phyloP scores from a whole-genome alignment of 2,888 invertebrate species.

The Arge pagana region DNA sequence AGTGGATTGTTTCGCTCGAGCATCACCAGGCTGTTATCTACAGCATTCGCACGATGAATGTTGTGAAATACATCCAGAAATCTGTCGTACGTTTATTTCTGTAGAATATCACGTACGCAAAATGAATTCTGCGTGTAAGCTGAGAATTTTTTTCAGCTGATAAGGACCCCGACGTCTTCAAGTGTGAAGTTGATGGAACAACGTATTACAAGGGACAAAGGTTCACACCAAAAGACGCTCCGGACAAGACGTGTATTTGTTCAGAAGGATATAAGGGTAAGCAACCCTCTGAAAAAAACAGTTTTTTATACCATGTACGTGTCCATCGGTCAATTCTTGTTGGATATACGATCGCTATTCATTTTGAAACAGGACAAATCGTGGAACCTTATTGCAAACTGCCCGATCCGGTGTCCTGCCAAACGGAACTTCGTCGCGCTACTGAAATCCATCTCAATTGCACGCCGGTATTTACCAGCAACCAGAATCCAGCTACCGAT shows the following conservation, averaged over 20 bases:
- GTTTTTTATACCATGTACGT: too few relatives aligned
- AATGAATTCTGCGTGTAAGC: slow-evolving; percentile 28
- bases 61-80: slow-evolving; percentile 30
- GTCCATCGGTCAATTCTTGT: too few relatives aligned
- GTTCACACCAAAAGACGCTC: slow-evolving; percentile 35
- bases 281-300: too few relatives aligned
- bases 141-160: slow-evolving; percentile 38
- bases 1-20: slow-evolving; percentile 35
- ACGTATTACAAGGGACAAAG: slow-evolving; percentile 40
- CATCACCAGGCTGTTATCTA: slow-evolving; percentile 34
- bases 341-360: too few relatives aligned
- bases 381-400: slow-evolving; percentile 45
- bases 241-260: slow-evolving; percentile 37
- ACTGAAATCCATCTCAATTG: slow-evolving; percentile 34
- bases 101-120: background rate
- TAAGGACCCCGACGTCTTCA: slow-evolving; percentile 31
- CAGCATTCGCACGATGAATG: slow-evolving; percentile 24
- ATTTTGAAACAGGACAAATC: slow-evolving; percentile 44
- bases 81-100: slow-evolving; percentile 42
- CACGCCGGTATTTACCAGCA: slow-evolving; percentile 36
- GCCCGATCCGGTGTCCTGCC: slow-evolving; percentile 31
- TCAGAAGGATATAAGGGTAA: slow-evolving; percentile 35
- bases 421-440: slow-evolving; percentile 28
- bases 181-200: slow-evolving; percentile 42
- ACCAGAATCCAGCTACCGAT: slow-evolving; percentile 29